Conservation (phyloP, 1,140 invertebrate genomes). For the Elysia chlorotica region DNA sequence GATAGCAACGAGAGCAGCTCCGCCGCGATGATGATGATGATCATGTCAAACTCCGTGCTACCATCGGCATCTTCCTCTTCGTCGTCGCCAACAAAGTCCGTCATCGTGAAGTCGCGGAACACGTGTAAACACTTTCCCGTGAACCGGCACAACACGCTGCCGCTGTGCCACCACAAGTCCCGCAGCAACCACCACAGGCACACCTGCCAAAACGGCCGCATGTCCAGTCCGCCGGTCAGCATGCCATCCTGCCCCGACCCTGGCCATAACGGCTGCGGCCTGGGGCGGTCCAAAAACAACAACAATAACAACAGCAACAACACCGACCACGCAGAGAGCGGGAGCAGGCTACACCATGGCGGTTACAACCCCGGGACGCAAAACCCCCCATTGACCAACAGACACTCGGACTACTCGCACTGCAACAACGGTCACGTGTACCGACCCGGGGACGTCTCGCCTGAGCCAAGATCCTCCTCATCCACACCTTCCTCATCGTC, state of each 20-base stretch:
- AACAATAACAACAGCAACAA: slow-evolving; percentile 3
- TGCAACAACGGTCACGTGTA: slow-evolving; percentile 21
- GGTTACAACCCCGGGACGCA: not conserved
- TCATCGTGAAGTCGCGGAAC: too few relatives aligned
- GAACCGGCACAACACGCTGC: slow-evolving; percentile 26
- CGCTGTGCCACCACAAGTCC: slow-evolving; percentile 6
- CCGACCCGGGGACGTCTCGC: not conserved
- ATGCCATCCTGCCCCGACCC: too few relatives aligned
- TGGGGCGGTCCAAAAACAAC: not conserved
- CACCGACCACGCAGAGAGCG: not conserved
- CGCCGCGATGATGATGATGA: too few relatives aligned
- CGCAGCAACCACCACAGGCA: not conserved
- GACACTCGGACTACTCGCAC: slow-evolving; percentile 17
- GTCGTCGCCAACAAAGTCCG: too few relatives aligned
- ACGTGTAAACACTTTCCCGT: too few relatives aligned
- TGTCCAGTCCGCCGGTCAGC: not conserved
- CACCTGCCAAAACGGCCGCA: not conserved
- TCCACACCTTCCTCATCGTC: slow-evolving; percentile 6
- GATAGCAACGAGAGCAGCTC: too few relatives aligned
- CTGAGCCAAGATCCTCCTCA: not conserved
- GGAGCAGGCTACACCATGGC: too few relatives aligned
- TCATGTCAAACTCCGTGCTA: too few relatives aligned
- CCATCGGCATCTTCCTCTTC: too few relatives aligned
- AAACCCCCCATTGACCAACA: too few relatives aligned
- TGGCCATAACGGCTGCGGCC: too few relatives aligned